phyloP scores from a whole-genome alignment of 2,797 vertebrate species.

The Gastrophryne carolinensis region DNA sequence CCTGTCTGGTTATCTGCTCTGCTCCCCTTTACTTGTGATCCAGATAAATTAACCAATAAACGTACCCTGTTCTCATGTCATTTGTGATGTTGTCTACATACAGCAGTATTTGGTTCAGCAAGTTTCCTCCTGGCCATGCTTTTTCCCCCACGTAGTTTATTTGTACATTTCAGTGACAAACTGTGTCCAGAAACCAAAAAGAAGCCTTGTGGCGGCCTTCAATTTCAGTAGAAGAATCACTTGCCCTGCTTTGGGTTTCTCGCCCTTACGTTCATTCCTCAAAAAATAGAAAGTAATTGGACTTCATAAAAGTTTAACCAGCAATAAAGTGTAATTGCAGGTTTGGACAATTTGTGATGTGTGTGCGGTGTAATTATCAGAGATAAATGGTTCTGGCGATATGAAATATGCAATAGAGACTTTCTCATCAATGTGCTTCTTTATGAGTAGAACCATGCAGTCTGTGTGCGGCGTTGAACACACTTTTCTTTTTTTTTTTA shows the following conservation, averaged over 20 bases:
- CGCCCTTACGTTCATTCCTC: conserved; percentile 2
- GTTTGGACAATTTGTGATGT: conserved; percentile 29
- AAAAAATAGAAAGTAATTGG: conserved; percentile 23
- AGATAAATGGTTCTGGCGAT: conserved; percentile 8
- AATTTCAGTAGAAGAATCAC: background rate
- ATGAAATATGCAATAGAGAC: conserved; percentile 27
- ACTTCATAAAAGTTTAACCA: conserved; percentile 24
- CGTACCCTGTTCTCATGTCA: no score
- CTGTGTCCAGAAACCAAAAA: background rate
- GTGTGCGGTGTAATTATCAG: conserved; percentile 17
- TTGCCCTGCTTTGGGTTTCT: conserved; percentile 13
- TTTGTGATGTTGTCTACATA: no score
- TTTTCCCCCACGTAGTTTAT: background rate
- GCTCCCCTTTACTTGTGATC: no score
- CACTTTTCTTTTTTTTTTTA: background rate
- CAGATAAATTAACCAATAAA: no score
- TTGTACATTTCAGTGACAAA: background rate
- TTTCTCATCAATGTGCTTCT: background rate
- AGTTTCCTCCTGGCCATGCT: no score
- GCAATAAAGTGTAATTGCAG: conserved; percentile 29
- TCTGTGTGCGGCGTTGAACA: background rate
- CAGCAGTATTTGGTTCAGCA: no score
- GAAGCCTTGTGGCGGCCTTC: background rate
- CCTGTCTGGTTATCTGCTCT: no score
- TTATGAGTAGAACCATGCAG: background rate